Percentiles rank a stretch among this genome's conserved stretches.
Conservation (phyloP, 2,797 vertebrate genomes). For the Staurois parvus region DNA sequence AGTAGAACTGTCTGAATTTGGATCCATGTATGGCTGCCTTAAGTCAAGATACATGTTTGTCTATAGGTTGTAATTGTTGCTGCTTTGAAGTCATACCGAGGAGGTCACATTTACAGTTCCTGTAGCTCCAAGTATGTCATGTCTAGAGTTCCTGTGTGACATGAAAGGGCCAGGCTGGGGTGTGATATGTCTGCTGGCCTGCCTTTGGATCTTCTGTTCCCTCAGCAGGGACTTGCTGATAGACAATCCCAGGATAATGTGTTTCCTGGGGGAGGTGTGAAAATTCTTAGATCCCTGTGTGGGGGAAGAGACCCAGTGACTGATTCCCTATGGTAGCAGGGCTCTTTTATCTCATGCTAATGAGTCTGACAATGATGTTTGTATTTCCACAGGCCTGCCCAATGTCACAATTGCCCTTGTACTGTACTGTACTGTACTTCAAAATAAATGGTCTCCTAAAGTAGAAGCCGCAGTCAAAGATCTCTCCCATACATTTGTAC, state of each 20-base stretch:
- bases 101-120: conserved; percentile 39
- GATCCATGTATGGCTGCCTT: too few relatives aligned
- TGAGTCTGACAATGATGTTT: conserved; percentile 39
- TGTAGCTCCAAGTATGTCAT: conserved; percentile 17
- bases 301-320: conserved; percentile 36
- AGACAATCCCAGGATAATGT: conserved; percentile 52
- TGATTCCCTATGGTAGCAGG: conserved; percentile 16
- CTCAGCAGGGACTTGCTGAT: conserved; percentile 56
- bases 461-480: too few relatives aligned
- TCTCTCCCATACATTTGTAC: too few relatives aligned
- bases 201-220: conserved; percentile 41
- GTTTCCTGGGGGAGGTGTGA: conserved; percentile 61
- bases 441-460: neutral
- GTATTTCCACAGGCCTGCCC: conserved; percentile 8
- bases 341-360: conserved; percentile 60
- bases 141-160: conserved; percentile 47
- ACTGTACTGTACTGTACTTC: neutral
- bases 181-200: conserved; percentile 44
- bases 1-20: too few relatives aligned
- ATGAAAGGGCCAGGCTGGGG: conserved; percentile 47
- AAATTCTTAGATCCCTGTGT: conserved; percentile 48
- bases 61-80: conserved; percentile 35
- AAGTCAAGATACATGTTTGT: conserved; percentile 9
- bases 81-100: conserved; percentile 47
- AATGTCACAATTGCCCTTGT: conserved; percentile 12